phyloP scores from a whole-genome alignment of 2,888 invertebrate species.

The Acrocyrtus sp. region DNA sequence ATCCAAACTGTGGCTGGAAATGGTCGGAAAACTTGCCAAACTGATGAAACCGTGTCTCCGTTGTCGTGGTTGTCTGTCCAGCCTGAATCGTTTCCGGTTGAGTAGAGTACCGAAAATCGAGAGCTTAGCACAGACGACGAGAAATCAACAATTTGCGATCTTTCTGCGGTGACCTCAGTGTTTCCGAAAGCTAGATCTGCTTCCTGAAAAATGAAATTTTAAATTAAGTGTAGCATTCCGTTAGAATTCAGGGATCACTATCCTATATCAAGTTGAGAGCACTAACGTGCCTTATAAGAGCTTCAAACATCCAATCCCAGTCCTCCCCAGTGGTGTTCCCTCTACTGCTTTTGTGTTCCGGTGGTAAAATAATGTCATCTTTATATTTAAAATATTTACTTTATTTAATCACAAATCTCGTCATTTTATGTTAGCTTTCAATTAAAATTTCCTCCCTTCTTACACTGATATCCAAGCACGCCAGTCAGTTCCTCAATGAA shows the following conservation, averaged over 20 bases:
- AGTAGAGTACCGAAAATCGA: conserved; percentile 14
- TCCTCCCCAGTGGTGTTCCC: too few species aligned
- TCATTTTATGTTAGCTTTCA: neutral
- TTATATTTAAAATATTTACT: too few species aligned
- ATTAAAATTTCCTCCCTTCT: too few species aligned
- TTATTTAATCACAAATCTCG: neutral
- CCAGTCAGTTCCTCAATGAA: conserved; percentile 23
- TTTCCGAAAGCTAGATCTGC: conserved; percentile 35
- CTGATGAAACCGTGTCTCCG: neutral
- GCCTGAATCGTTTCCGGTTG: neutral
- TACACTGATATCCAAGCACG: conserved; percentile 28
- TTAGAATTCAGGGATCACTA: too few species aligned
- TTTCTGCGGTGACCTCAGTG: conserved; percentile 29
- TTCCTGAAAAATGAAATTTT: conserved; percentile 10
- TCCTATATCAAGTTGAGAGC: too few species aligned
- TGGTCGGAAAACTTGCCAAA: conserved; percentile 15
- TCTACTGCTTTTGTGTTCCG: too few species aligned
- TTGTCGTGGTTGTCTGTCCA: too few species aligned
- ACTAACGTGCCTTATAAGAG: too few species aligned
- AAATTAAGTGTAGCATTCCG: neutral
- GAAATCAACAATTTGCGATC: conserved; percentile 29
- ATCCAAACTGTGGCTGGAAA: conserved; percentile 23
- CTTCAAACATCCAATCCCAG: too few species aligned
- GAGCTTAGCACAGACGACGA: conserved; percentile 21
- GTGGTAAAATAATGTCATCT: too few species aligned